A percentile compares a stretch with the other conserved stretches of the same genome.
Conservation (phyloP, 2,888 invertebrate genomes). For the Deroplatys truncata region DNA sequence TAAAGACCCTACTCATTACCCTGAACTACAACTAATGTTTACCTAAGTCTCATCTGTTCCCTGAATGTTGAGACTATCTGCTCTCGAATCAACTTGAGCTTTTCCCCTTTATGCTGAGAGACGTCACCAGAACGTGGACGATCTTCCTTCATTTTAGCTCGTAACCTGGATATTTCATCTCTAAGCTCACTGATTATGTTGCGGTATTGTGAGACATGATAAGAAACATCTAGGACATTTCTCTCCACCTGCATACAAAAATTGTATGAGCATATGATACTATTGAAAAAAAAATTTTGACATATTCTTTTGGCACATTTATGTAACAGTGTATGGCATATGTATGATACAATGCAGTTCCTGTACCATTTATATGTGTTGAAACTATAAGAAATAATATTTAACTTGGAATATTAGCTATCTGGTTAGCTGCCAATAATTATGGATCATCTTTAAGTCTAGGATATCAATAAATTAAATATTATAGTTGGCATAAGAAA, state of each 20-base stretch:
- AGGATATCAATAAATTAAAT: too few relatives aligned
- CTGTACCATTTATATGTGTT: too few relatives aligned
- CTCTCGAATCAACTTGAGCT: slow-evolving; percentile 57
- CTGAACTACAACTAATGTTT: not conserved
- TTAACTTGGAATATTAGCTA: too few relatives aligned
- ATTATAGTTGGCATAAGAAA: too few relatives aligned
- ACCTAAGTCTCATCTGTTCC: slow-evolving; percentile 85
- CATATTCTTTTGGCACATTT: too few relatives aligned
- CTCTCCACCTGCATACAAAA: slow-evolving; percentile 53
- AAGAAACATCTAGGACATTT: slow-evolving; percentile 62
- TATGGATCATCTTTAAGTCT: too few relatives aligned
- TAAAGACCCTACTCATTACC: too few relatives aligned
- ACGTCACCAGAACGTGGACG: slow-evolving; percentile 3
- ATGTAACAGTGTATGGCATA: too few relatives aligned
- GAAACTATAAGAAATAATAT: too few relatives aligned
- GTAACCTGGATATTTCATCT: slow-evolving; percentile 76
- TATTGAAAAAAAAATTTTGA: too few relatives aligned
- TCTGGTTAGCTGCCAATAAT: too few relatives aligned
- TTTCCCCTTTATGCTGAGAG: slow-evolving; percentile 25
- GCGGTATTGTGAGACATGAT: slow-evolving; percentile 81
- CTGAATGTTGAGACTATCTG: slow-evolving; percentile 86
- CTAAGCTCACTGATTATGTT: slow-evolving; percentile 76
- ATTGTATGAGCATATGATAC: not conserved
- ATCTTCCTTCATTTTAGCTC: slow-evolving; percentile 73
- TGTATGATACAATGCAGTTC: too few relatives aligned